These are phyloP conservation scores for Pantherophis guttatus DNA, from an alignment of 2,113 vertebrate species.

Conservation along the genomic window DNA sequence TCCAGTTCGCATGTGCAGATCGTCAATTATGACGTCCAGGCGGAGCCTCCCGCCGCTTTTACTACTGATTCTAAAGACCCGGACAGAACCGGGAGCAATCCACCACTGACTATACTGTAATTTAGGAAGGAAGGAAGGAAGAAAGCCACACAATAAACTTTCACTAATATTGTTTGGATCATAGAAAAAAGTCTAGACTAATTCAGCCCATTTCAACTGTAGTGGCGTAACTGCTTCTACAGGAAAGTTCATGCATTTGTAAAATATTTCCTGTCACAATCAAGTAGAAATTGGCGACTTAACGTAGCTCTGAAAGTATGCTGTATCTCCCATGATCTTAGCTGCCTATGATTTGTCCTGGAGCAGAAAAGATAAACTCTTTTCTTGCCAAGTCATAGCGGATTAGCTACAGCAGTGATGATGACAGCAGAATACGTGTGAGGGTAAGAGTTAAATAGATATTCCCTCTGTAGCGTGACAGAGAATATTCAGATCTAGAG, in stretches of 20 bases:
- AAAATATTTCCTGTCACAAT: background rate
- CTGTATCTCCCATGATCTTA: background rate
- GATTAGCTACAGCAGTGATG: slow-evolving; percentile 47
- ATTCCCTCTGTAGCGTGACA: slow-evolving; percentile 52
- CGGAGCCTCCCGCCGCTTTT: too few relatives aligned
- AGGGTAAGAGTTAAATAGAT: slow-evolving; percentile 56
- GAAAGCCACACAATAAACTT: background rate
- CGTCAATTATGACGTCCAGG: too few relatives aligned
- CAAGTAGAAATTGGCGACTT: slow-evolving; percentile 2
- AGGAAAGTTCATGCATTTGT: background rate
- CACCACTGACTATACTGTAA: background rate
- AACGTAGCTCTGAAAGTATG: slow-evolving; percentile 14
- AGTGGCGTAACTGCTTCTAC: background rate
- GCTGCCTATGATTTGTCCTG: slow-evolving; percentile 24
- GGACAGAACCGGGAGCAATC: too few relatives aligned
- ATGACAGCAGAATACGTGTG: background rate
- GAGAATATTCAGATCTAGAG: slow-evolving; percentile 34
- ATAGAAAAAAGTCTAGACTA: background rate
- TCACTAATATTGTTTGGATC: background rate
- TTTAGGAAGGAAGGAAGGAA: background rate
- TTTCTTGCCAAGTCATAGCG: slow-evolving; percentile 51
- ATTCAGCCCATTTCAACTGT: background rate
- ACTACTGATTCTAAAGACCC: too few relatives aligned
- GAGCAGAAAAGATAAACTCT: slow-evolving; percentile 31
- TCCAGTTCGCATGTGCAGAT: too few relatives aligned